phyloP scores from a whole-genome alignment of 2,113 vertebrate species.

The Cercopithecus mona region DNA sequence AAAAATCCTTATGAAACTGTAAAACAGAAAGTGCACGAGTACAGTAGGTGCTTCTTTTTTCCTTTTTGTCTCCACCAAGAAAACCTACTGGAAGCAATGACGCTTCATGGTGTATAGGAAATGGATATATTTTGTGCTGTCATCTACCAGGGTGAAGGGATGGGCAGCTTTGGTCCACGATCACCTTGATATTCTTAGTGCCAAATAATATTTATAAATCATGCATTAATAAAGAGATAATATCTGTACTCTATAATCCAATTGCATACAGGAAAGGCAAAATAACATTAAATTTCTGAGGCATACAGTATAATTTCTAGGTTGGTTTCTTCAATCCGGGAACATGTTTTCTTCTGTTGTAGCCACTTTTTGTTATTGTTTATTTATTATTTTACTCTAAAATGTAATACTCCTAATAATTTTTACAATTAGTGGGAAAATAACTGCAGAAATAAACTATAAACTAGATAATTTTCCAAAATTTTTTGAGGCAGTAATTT shows the following conservation, averaged over 20 bases:
- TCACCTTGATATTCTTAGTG: background rate
- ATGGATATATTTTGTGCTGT: background rate
- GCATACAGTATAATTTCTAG: background rate
- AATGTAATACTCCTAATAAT: background rate
- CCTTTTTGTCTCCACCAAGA: background rate
- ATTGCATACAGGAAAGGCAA: background rate
- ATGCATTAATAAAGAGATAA: background rate
- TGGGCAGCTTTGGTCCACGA: background rate
- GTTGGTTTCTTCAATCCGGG: background rate
- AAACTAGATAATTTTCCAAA: background rate
- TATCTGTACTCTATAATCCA: background rate
- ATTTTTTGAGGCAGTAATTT: background rate
- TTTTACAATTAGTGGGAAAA: background rate
- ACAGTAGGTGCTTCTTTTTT: background rate
- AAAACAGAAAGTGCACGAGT: constrained; percentile 33
- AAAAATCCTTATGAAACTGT: constrained; percentile 71
- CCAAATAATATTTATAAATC: background rate
- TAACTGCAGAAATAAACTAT: background rate
- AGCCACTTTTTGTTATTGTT: background rate
- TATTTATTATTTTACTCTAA: background rate
- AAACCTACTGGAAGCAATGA: background rate
- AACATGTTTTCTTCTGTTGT: background rate
- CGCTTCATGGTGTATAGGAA: background rate
- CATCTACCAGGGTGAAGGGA: background rate
- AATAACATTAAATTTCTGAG: background rate